Base-by-base conservation (phyloP, 2,888 invertebrate genomes). In the Chrysotoxum bicinctum region DNA sequence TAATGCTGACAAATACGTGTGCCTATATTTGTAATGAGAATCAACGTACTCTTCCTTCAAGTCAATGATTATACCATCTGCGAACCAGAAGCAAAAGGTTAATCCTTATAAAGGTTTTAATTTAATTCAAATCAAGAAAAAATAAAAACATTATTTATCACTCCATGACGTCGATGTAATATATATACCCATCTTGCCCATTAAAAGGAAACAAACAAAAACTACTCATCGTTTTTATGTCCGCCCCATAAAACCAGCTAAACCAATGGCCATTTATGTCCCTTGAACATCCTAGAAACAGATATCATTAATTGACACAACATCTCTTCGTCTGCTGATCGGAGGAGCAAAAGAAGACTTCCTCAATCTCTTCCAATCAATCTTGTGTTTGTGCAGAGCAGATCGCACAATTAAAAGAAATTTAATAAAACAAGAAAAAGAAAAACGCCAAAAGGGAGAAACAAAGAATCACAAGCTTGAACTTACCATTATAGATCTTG, bases 351-450 rank as follows among this genome's bases (percentile, higher is more conserved):
- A 64, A 60, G 37, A 35, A 62, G 32, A 75, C 79, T 84, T 79
- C 84, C 72, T 79, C 79, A 84, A 79, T 84, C 79, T 52, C 43
- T 50, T 64, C 56, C 79, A 58, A 75, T 84, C 84, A 79, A 83
- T 79, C 84, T 64, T 48, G 8, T 64, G 48, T 45, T 32, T 50
- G 23, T 26, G 40, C 16, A 23, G 48, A 56, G 32, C 75, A 58
- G 58, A 52, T 79, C 45, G 74, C 58, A 84, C 84, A 84, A 84
- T 84, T 84, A 84, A 84, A 79, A 79, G 78, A 73, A 69, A 81
- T 70, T 75, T 75, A 64, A 69, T 64, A 62, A 69, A 69, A 23
- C 45, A 30, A 73, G 9, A 16, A 54, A 23, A 35, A 26, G 5
- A 8, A 12, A 58, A 58, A 37, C 2, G 2, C 1, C 5, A 16